These are phyloP conservation scores for Gisinianus flammeolus DNA, from an alignment of 2,888 invertebrate genomes.

Conservation along the genomic window DNA sequence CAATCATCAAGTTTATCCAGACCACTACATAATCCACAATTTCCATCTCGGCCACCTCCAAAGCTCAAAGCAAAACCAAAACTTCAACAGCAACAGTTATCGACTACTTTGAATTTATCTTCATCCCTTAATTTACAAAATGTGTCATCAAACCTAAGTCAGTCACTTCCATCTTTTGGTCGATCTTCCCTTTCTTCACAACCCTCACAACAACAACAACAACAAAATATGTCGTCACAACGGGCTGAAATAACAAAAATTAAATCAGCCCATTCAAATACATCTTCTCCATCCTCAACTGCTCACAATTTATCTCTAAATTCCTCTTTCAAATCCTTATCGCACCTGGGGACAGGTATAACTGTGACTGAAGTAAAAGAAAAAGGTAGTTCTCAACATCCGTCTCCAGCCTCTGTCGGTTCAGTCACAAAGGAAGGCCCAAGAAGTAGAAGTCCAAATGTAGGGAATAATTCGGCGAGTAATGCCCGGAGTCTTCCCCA, in stretches of 20 bases:
- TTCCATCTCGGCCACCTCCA: conserved; percentile 4
- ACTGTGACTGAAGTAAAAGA: conserved; percentile 51
- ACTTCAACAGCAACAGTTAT: background rate
- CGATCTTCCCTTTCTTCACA: conserved; percentile 11
- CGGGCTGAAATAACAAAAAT: conserved; percentile 50
- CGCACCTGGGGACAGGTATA: conserved; percentile 45
- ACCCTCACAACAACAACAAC: conserved; percentile 16
- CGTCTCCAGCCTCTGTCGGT: background rate
- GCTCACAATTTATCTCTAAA: conserved; percentile 6
- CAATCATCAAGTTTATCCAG: background rate
- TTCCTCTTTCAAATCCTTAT: conserved; percentile 28
- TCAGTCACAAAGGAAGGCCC: conserved; percentile 15
- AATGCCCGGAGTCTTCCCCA: background rate
- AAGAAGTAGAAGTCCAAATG: conserved; percentile 37
- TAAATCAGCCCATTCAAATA: conserved; percentile 38
- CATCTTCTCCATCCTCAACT: conserved; percentile 20
- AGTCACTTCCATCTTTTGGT: conserved; percentile 9
- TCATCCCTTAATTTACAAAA: background rate
- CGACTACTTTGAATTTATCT: background rate
- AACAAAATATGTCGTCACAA: conserved; percentile 1
- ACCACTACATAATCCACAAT: background rate
- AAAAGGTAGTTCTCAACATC: conserved; percentile 12
- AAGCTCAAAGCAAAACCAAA: conserved; percentile 38
- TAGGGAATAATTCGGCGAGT: conserved; percentile 8
- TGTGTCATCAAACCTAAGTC: conserved; percentile 16